Conservation (phyloP, 2,888 invertebrate genomes). For the Notodonta dromedarius region DNA sequence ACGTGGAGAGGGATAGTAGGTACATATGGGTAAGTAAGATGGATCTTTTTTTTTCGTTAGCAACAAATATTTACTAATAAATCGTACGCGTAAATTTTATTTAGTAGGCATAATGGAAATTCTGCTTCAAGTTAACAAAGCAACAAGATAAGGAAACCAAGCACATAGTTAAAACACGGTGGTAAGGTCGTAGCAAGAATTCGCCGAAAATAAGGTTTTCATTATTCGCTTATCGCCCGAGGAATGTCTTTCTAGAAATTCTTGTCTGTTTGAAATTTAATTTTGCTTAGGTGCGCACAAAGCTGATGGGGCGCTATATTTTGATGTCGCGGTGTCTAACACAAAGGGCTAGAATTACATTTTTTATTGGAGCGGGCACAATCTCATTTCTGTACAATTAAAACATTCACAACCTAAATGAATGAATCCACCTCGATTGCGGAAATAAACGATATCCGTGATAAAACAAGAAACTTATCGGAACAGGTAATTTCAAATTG, state of each 20-base stretch:
- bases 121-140: neutral
- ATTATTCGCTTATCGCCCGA: constrained; percentile 39
- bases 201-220: constrained; percentile 39
- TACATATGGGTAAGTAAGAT: too few relatives aligned
- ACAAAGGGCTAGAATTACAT: constrained; percentile 2
- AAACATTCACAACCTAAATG: constrained; percentile 21
- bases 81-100: too few relatives aligned
- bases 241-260: constrained; percentile 36
- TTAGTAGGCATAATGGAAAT: too few relatives aligned
- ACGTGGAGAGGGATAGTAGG: too few relatives aligned
- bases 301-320: constrained; percentile 28
- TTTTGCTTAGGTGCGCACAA: constrained; percentile 31
- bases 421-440: constrained; percentile 11
- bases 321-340: constrained; percentile 16
- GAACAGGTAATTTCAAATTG: constrained; percentile 21
- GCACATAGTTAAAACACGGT: neutral
- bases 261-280: constrained; percentile 37
- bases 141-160: neutral
- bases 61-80: too few relatives aligned
- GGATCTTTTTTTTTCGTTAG: too few relatives aligned
- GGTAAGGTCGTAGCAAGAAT: constrained; percentile 29
- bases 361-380: constrained; percentile 13
- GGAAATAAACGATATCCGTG: constrained; percentile 15
- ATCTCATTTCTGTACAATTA: neutral
- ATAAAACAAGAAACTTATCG: constrained; percentile 21